Percentiles rank a stretch among this genome's conserved stretches.
phyloP scores from a whole-genome alignment of 2,113 vertebrate genomes.

The Kryptolebias marmoratus region DNA sequence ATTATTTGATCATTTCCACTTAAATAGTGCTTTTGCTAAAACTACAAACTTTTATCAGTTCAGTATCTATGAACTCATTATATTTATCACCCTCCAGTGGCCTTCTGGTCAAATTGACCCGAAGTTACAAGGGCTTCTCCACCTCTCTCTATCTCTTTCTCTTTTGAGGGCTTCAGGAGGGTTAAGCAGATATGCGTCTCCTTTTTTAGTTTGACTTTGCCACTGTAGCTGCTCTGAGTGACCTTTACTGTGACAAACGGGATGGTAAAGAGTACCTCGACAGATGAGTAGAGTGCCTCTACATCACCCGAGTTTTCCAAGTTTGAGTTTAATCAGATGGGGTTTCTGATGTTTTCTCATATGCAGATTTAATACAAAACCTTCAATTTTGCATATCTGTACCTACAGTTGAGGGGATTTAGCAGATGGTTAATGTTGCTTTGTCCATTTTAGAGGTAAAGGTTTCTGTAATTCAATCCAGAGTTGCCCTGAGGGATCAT shows the following conservation, averaged over 20 bases:
- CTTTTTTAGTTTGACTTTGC: background rate
- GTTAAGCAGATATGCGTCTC: too few species aligned
- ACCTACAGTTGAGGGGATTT: background rate
- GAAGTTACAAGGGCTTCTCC: too few species aligned
- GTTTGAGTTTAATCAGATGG: constrained; percentile 38
- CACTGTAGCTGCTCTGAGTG: constrained; percentile 20
- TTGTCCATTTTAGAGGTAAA: background rate
- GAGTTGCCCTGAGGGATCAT: background rate
- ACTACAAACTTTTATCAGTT: too few species aligned
- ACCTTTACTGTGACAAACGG: constrained; percentile 70
- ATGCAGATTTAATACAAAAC: constrained; percentile 12
- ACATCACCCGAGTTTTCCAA: constrained; percentile 39
- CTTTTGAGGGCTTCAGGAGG: too few species aligned
- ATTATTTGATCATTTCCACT: background rate
- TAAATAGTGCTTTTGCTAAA: too few species aligned
- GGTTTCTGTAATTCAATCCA: background rate
- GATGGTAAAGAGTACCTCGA: constrained; percentile 41
- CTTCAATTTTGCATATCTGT: background rate
- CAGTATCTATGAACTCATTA: too few species aligned
- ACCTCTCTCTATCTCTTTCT: too few species aligned
- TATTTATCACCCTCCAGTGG: too few species aligned
- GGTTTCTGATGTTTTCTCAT: constrained; percentile 25
- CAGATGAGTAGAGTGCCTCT: constrained; percentile 7
- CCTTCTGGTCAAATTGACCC: too few species aligned
- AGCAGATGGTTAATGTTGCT: background rate